Percentiles rank a stretch among this genome's conserved stretches.
Evolutionary conservation across 2,888 invertebrate species (phyloP).

Genomic region (Drosophila mimica): DNA sequence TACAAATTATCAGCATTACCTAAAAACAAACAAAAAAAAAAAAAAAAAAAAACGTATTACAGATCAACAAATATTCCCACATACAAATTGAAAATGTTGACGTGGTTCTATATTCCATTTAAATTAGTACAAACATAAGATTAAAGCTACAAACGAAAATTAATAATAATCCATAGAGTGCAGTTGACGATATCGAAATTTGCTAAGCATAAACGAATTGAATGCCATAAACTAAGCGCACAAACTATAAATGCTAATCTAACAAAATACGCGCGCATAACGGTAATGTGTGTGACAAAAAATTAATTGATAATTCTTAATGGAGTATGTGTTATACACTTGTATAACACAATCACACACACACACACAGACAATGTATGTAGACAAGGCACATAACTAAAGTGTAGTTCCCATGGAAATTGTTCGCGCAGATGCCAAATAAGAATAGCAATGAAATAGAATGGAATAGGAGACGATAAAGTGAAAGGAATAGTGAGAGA

Average conservation of each 20-base stretch:
- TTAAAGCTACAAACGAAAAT: slow-evolving; percentile 31
- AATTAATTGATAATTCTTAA: slow-evolving; percentile 19
- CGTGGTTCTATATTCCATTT: slow-evolving; percentile 69
- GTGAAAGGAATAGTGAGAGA: slow-evolving; percentile 21
- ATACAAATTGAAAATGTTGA: slow-evolving; percentile 36
- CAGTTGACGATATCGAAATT: slow-evolving; percentile 32
- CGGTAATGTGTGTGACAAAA: slow-evolving; percentile 68
- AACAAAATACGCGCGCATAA: slow-evolving; percentile 39
- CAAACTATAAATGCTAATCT: slow-evolving; percentile 39
- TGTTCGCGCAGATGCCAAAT: slow-evolving; percentile 48
- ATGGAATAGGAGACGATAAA: slow-evolving; percentile 6
- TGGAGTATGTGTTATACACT: slow-evolving; percentile 32
- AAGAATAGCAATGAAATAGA: slow-evolving; percentile 20
- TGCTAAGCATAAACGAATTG: slow-evolving; percentile 21
- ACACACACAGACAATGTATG: slow-evolving; percentile 7
- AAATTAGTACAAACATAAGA: slow-evolving; percentile 73
- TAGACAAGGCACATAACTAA: slow-evolving; percentile 52
- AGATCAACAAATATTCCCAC: slow-evolving; percentile 33
- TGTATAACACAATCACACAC: slow-evolving; percentile 13
- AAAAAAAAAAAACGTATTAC: slow-evolving; percentile 17
- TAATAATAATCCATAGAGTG: slow-evolving; percentile 14
- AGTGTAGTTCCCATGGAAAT: slow-evolving; percentile 44
- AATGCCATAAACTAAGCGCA: slow-evolving; percentile 61
- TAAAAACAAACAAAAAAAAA: slow-evolving; percentile 2
- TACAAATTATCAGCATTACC: slow-evolving; percentile 24